Evolutionary conservation across 1,140 invertebrate genomes (phyloP), one percentile per base, ranked within the genome.

Genomic region (Penaeus chinensis): DNA sequence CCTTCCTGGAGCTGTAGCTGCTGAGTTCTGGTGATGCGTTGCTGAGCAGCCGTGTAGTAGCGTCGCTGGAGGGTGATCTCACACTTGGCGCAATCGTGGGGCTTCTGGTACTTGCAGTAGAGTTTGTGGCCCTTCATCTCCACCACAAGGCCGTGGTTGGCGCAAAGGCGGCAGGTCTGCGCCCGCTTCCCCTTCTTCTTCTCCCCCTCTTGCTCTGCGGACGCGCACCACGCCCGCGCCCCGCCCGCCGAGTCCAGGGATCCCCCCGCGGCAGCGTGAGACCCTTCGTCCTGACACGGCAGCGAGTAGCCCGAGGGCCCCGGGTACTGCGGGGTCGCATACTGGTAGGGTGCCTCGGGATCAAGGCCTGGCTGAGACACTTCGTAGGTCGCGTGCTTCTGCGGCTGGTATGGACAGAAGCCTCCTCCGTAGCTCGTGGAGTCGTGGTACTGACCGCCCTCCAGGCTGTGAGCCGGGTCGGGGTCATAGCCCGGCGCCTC

Each of bases 91-190:
- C 71, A 74, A 16, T 74, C 71, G 20, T 74, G 71, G 13, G 71
- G 22, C 27, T 27, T 74, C 71, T 27, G 71, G 71, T 74, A 74
- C 10, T 74, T 24, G 71, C 71, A 74, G 13, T 32, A 74, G 0
- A 37, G 71, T 24, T 27, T 74, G 71, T 74, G 71, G 42, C 71
- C 71, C 20, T 74, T 74, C 42, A n/a, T 74, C 24, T 74, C 24
- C 8, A 74, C 71, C 42, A 74, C 42, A 19, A 74, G 19, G 19
- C 71, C 71, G 19, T 74, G 71, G 71, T 74, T 74, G 7, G 71
- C 71, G 13, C 71, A 74, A 5, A 74, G 24, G 27, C 71, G 22
- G n/a, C 71, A 74, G 42, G 71, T 74, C 71, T 74, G 71, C 20
- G 42, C 71, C 8, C 71, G 27, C 27, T 74, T 74, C 42, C n/a